phyloP scores from a whole-genome alignment of 2,797 vertebrate genomes.

The Sebastiscus albofasciatus region DNA sequence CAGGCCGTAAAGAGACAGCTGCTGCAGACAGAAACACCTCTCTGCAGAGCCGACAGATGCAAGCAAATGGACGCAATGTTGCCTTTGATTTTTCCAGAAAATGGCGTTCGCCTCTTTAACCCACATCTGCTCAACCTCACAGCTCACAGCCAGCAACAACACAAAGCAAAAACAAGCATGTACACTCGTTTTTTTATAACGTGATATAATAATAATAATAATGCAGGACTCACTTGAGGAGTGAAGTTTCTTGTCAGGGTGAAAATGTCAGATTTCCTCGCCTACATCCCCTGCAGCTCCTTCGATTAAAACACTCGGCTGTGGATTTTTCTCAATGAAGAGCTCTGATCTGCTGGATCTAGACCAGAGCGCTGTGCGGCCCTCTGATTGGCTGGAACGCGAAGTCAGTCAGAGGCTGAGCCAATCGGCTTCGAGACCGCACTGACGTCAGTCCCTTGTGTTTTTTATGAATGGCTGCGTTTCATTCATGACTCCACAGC shows the following conservation, averaged over 20 bases:
- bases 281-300: constrained; percentile 62
- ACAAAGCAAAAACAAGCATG: background rate
- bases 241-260: constrained; percentile 40
- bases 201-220: background rate
- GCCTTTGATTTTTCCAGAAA: constrained; percentile 73
- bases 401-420: constrained; percentile 38
- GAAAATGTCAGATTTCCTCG: constrained; percentile 18
- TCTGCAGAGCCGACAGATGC: background rate
- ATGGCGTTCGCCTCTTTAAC: constrained; percentile 77
- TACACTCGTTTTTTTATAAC: background rate
- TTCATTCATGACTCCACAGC: constrained; percentile 80
- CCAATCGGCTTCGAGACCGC: constrained; percentile 66
- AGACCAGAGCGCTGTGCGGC: background rate
- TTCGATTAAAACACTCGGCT: constrained; percentile 63
- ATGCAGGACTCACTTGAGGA: constrained; percentile 40
- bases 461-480: constrained; percentile 86
- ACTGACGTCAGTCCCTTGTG: constrained; percentile 36
- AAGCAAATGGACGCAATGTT: constrained; percentile 65
- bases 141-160: background rate
- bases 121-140: constrained; percentile 5
- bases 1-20: background rate
- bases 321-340: constrained; percentile 82
- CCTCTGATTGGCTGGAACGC: constrained; percentile 61
- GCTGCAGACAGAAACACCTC: background rate
- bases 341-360: constrained; percentile 21